These are phyloP conservation scores for Chymomyza amoena DNA, from an alignment of 2,888 invertebrate genomes.

Conservation along the genomic window DNA sequence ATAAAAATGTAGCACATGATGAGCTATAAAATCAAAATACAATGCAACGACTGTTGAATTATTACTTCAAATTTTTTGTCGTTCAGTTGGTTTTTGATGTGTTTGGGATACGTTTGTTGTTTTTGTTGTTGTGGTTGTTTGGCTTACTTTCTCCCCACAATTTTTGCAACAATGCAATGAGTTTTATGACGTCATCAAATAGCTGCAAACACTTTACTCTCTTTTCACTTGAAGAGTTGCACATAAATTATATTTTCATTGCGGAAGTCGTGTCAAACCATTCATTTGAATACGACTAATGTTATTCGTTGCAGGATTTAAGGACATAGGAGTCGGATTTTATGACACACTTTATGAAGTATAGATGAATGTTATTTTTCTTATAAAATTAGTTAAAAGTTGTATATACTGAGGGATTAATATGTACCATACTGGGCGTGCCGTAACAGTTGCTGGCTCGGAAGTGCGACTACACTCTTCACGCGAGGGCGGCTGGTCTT, in stretches of 20 bases:
- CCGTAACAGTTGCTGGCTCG: no score
- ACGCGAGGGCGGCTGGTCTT: no score
- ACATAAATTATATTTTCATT: not conserved
- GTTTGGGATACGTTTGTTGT: constrained; percentile 31
- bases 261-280: not conserved
- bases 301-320: no score
- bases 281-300: not conserved
- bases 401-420: no score
- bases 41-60: constrained; percentile 60
- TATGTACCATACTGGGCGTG: no score
- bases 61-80: constrained; percentile 51
- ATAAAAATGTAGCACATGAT: constrained; percentile 49
- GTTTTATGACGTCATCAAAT: constrained; percentile 62
- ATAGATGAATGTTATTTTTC: no score
- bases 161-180: constrained; percentile 62
- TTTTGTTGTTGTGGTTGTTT: not conserved
- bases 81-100: constrained; percentile 53
- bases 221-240: not conserved
- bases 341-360: no score
- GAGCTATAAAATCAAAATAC: constrained; percentile 65
- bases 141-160: constrained; percentile 30
- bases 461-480: no score
- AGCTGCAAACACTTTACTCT: not conserved
- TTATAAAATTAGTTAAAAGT: no score
- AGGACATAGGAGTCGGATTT: no score